Percentiles rank a stretch among this genome's conserved stretches.
Conservation (phyloP, 2,797 vertebrate genomes). For the Eulemur albifrons region DNA sequence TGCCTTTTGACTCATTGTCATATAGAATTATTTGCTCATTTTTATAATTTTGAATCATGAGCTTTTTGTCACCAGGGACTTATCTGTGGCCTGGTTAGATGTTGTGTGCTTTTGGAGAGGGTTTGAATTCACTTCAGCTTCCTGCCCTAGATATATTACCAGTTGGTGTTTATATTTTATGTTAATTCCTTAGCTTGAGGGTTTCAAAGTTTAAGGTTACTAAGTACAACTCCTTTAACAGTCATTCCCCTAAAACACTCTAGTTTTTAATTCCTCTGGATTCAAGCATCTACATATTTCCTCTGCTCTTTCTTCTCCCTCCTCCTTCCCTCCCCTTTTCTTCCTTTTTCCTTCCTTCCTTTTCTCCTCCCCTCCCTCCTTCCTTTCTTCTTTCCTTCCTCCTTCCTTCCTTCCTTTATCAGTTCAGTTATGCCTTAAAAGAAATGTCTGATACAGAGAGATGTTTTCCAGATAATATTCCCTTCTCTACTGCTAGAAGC, state of each 20-base stretch:
- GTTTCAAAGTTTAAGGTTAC: not conserved
- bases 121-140: not conserved
- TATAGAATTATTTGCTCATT: not conserved
- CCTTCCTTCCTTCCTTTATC: no score
- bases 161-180: not conserved
- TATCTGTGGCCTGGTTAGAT: not conserved
- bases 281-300: not conserved
- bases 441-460: not conserved
- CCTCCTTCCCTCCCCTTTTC: accelerated
- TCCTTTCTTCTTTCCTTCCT: no score
- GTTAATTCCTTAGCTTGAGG: not conserved
- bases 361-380: accelerated
- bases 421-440: not conserved
- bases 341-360: accelerated
- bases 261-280: not conserved
- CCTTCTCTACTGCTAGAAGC: not conserved
- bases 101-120: not conserved
- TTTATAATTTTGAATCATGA: not conserved
- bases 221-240: not conserved
- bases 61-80: not conserved
- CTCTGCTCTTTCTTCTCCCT: no score
- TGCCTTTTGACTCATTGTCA: not conserved
- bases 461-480: not conserved
- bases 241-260: not conserved
- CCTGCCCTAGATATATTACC: not conserved